Conservation (phyloP, 2,888 invertebrate genomes). For the Epiblema foenella region DNA sequence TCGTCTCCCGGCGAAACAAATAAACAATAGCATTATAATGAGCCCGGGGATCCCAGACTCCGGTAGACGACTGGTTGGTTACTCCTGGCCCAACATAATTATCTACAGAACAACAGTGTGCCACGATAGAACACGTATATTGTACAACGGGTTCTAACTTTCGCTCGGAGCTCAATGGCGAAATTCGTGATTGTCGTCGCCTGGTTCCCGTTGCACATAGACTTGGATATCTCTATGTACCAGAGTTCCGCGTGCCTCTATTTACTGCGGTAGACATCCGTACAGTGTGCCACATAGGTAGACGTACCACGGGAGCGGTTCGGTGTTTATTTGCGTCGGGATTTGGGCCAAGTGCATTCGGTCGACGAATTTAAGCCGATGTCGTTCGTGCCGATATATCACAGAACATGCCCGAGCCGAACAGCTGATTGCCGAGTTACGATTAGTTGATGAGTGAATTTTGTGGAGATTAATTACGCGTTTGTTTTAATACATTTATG, state of each 20-base stretch:
- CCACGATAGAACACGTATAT: not conserved
- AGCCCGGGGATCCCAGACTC: too few species aligned
- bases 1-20: too few species aligned
- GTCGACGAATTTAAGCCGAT: constrained; percentile 66
- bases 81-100: not conserved
- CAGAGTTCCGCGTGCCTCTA: constrained; percentile 57
- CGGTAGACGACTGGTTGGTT: too few species aligned
- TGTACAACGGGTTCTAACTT: constrained; percentile 32
- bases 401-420: constrained; percentile 40
- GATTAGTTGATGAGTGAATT: constrained; percentile 1
- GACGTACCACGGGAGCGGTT: constrained; percentile 60
- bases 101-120: not conserved
- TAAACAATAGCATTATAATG: too few species aligned
- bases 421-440: constrained; percentile 48
- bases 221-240: constrained; percentile 48
- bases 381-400: constrained; percentile 54
- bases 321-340: constrained; percentile 74
- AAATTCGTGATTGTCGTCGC: constrained; percentile 61
- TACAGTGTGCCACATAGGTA: constrained; percentile 52
- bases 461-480: not conserved
- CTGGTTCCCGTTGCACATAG: constrained; percentile 58
- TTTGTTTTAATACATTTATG: not conserved
- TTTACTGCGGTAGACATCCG: constrained; percentile 62
- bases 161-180: constrained; percentile 53
- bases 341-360: constrained; percentile 79